Percentiles rank a stretch among this genome's conserved stretches.
phyloP scores from a whole-genome alignment of 2,797 vertebrate species.

The Bufotes viridis region DNA sequence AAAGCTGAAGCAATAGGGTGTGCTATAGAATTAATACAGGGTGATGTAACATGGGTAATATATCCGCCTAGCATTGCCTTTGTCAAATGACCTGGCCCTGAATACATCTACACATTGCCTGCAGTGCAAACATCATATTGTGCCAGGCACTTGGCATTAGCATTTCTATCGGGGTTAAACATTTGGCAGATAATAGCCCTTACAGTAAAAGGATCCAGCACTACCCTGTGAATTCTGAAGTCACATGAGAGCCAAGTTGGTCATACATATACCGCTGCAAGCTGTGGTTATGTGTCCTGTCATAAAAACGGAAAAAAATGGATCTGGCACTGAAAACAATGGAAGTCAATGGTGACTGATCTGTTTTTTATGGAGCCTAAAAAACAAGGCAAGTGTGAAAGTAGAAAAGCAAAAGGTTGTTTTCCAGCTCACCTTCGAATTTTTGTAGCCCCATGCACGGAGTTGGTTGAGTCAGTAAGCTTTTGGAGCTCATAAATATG shows the following conservation, averaged over 20 bases:
- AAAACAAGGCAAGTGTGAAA: too few relatives aligned
- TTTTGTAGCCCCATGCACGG: too few relatives aligned
- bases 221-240: neutral
- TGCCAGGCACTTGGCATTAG: neutral
- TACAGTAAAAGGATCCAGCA: neutral
- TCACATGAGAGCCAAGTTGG: neutral
- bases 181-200: slow-evolving; percentile 11
- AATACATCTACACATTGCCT: slow-evolving; percentile 16
- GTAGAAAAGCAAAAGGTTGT: too few relatives aligned
- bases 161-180: neutral
- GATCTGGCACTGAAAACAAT: too few relatives aligned
- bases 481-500: too few relatives aligned
- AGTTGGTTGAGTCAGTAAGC: too few relatives aligned
- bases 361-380: too few relatives aligned
- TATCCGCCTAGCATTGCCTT: neutral
- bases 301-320: too few relatives aligned
- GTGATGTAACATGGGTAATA: neutral
- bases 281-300: too few relatives aligned
- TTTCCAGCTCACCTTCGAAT: too few relatives aligned
- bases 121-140: neutral
- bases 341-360: too few relatives aligned
- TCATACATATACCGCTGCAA: neutral
- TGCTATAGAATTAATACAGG: neutral
- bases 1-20: neutral
- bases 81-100: slow-evolving; percentile 13